These are phyloP conservation scores for Mylabris sibirica DNA, from an alignment of 2,888 invertebrate genomes.

Conservation along the genomic window DNA sequence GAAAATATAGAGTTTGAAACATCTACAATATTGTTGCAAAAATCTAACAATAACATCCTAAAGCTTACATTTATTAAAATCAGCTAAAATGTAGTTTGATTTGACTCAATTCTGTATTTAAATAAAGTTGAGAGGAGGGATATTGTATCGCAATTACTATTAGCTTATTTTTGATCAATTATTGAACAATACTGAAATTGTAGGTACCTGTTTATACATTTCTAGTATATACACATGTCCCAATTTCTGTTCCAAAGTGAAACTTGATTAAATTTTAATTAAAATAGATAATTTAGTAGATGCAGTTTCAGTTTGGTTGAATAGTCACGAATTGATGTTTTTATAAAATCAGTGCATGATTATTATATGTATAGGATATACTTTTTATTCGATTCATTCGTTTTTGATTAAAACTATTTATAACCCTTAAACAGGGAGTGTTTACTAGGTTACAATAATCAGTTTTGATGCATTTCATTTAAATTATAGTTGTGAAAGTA, in stretches of 20 bases:
- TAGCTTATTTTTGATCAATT: neutral
- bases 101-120: conserved; percentile 36
- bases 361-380: neutral
- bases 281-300: conserved; percentile 2
- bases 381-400: neutral
- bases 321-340: conserved; percentile 7
- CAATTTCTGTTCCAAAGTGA: neutral
- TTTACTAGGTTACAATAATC: no score
- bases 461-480: no score
- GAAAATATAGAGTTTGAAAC: neutral
- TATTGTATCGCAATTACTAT: conserved; percentile 16
- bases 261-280: neutral
- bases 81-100: conserved; percentile 27
- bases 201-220: neutral
- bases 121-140: conserved; percentile 31
- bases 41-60: conserved; percentile 23
- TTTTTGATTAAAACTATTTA: no score
- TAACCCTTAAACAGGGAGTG: no score
- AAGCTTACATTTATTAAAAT: conserved; percentile 27
- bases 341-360: neutral
- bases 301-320: neutral
- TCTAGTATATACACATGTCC: no score
- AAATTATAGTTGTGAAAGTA: no score
- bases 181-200: neutral
- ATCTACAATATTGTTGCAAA: conserved; percentile 21